Percentiles rank a stretch among this genome's conserved stretches.
These are phyloP conservation scores for Psittacara wagleri DNA, from an alignment of 2,113 vertebrate genomes.

Conservation along the genomic window DNA sequence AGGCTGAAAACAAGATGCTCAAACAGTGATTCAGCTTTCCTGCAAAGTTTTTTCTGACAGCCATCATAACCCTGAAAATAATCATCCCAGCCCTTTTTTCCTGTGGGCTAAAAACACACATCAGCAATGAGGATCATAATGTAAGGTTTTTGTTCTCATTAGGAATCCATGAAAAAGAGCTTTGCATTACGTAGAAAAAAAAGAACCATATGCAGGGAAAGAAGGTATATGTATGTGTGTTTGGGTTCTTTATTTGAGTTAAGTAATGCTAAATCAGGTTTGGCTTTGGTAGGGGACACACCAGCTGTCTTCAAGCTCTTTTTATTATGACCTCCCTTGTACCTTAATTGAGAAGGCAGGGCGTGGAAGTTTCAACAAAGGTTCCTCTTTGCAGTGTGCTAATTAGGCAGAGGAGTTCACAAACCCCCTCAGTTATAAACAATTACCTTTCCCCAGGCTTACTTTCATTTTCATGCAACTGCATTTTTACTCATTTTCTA, in stretches of 20 bases:
- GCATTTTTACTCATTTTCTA: constrained; percentile 34
- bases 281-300: constrained; percentile 22
- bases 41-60: constrained; percentile 34
- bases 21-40: constrained; percentile 48
- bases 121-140: not conserved
- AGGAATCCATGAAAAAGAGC: not conserved
- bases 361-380: constrained; percentile 55
- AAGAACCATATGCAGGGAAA: not conserved
- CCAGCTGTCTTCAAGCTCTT: constrained; percentile 6
- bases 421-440: constrained; percentile 44
- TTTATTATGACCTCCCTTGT: constrained; percentile 19
- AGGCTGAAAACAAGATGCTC: constrained; percentile 52
- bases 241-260: not conserved
- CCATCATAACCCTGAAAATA: constrained; percentile 24
- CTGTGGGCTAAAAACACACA: constrained; percentile 34
- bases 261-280: constrained; percentile 22
- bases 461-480: constrained; percentile 25
- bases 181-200: not conserved
- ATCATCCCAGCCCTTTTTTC: not conserved
- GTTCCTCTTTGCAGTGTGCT: constrained; percentile 40
- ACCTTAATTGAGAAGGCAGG: constrained; percentile 54
- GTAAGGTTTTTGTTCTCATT: not conserved
- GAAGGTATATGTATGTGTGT: not conserved
- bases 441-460: constrained; percentile 48
- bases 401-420: constrained; percentile 59